These are phyloP conservation scores for Yponomeuta cagnagella DNA, from an alignment of 2,888 invertebrate genomes.

Conservation along the genomic window DNA sequence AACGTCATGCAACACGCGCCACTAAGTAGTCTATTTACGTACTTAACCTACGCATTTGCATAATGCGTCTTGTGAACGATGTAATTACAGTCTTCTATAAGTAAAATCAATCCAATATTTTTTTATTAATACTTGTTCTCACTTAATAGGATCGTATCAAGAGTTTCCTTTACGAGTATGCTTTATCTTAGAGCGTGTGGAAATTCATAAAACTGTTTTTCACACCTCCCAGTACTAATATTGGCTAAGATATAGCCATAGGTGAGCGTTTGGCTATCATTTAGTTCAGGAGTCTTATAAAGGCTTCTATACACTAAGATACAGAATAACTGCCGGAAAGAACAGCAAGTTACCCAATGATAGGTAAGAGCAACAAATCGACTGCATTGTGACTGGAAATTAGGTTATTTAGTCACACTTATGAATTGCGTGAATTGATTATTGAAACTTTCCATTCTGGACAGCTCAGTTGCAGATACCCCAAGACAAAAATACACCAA, in stretches of 20 bases:
- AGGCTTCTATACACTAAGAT: slow-evolving; percentile 17
- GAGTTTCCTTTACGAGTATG: slow-evolving; percentile 3
- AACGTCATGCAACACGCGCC: neutral
- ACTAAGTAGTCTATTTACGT: no score
- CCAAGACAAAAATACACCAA: no score
- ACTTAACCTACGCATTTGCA: no score
- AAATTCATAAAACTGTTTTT: slow-evolving; percentile 8
- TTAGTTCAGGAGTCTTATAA: slow-evolving; percentile 31
- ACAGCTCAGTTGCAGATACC: no score
- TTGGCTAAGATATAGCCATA: neutral
- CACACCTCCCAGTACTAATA: slow-evolving; percentile 9
- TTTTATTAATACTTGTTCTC: slow-evolving; percentile 48
- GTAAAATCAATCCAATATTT: slow-evolving; percentile 36
- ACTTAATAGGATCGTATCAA: slow-evolving; percentile 32
- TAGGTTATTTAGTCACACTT: no score
- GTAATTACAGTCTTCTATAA: slow-evolving; percentile 45
- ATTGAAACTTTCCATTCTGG: no score
- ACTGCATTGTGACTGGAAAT: no score
- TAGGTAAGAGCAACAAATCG: no score
- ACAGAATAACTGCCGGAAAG: no score
- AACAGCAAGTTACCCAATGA: no score
- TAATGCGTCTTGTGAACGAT: slow-evolving; percentile 34
- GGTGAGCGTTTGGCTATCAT: slow-evolving; percentile 22
- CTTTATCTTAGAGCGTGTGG: slow-evolving; percentile 2
- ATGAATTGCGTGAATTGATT: no score